These are phyloP conservation scores for Lepilemur septentrionalis DNA, from an alignment of 2,797 vertebrate species.

Conservation along the genomic window DNA sequence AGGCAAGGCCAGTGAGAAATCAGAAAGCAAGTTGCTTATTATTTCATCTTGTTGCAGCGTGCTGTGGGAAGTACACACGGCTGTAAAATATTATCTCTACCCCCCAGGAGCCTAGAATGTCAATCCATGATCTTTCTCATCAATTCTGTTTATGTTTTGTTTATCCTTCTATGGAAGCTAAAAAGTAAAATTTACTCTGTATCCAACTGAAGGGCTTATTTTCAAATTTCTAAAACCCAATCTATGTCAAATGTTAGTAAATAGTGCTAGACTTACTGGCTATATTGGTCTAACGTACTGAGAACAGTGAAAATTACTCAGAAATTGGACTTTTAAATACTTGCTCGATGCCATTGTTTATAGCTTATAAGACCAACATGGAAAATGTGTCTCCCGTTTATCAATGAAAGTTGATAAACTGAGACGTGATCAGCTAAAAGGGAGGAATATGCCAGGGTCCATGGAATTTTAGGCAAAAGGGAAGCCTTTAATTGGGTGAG, in stretches of 20 bases:
- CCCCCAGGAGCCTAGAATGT: background rate
- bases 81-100: background rate
- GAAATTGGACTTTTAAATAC: background rate
- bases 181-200: background rate
- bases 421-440: background rate
- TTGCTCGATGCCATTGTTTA: background rate
- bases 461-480: conserved; percentile 46
- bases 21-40: background rate
- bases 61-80: background rate
- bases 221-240: conserved; percentile 26
- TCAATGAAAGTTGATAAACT: background rate
- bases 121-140: background rate
- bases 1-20: background rate
- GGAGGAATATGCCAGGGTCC: background rate
- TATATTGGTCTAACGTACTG: background rate
- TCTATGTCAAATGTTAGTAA: background rate
- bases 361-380: background rate
- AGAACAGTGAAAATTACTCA: background rate
- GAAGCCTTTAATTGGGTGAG: conserved; percentile 62
- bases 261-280: background rate
- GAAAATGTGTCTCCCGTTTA: background rate
- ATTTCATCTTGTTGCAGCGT: background rate
- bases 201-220: background rate
- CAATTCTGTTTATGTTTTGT: background rate
- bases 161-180: background rate